Base-by-base conservation (phyloP, 2,113 vertebrate species). In the Dicrurus megarhynchus region DNA sequence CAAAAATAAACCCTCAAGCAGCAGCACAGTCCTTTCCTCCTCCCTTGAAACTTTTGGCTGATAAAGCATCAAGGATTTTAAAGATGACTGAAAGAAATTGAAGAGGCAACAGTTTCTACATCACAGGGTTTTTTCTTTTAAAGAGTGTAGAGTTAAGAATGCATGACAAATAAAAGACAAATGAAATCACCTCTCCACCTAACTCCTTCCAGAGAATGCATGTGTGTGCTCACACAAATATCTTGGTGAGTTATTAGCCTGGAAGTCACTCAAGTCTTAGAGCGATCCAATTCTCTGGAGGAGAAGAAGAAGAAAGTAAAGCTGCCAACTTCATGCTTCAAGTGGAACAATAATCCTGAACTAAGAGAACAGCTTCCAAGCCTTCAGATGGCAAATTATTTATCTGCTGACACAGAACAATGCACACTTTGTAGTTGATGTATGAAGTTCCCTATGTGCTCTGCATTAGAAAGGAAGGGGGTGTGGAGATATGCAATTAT, bases 361-460 rank as follows among this genome's bases (percentile, higher is more conserved):
- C 92, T 61, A 59, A 77, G 75, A 82, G 88, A 94, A 89, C 74
- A 81, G 49, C 80, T 94, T 96, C 96, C 93, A 97, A 97, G 94
- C 41, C 64, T 91, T 96, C 89, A 93, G 92, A 93, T 90, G 97
- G 95, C 92, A 80, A 97, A 97, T 95, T 95, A 97, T 97, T 97
- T 97, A 97, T 96, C 93, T 95, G 91, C 94, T 97, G 95, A 96
- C 95, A 94, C 42, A 90, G 94, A 97, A 96, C 94, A 98, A 97
- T 95, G 84, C 2, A 0, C 59, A 76, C 92, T 95, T 96, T 97
- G 93, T 97, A 93, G 91, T 61, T 86, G 86, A 76, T 79, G 64
- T 84, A 76, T 1, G n/a, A 96, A 91, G 89, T 93, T 86, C 87
- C 57, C 82, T 93, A 16, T 94, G 61, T 87, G 89, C 0, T 2